phyloP scores from a whole-genome alignment of 2,888 invertebrate genomes.

The Iselma pallidipennis region DNA sequence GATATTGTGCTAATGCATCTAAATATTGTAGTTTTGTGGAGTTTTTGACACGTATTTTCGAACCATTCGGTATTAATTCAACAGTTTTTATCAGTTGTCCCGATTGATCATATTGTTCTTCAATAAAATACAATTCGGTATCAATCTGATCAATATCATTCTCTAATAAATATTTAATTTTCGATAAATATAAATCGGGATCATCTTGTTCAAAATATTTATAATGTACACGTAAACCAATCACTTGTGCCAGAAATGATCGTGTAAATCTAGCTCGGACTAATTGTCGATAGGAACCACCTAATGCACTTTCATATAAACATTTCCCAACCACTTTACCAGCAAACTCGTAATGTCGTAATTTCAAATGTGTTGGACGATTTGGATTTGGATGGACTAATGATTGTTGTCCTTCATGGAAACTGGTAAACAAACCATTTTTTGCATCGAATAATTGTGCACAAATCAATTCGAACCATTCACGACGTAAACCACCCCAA shows the following conservation, averaged over 20 bases:
- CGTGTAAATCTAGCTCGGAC: conserved; percentile 89
- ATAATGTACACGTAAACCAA: conserved; percentile 90
- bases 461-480: conserved; percentile 94
- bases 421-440: conserved; percentile 80
- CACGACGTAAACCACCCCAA: conserved; percentile 91
- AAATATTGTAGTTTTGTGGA: conserved; percentile 80
- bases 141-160: conserved; percentile 81
- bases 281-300: conserved; percentile 84
- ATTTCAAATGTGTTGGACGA: conserved; percentile 75
- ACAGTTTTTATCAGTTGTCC: conserved; percentile 78
- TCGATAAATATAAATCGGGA: conserved; percentile 90
- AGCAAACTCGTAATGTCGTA: conserved; percentile 91
- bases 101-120: conserved; percentile 81
- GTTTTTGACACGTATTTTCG: conserved; percentile 74
- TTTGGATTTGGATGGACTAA: conserved; percentile 88
- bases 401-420: conserved; percentile 84
- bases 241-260: conserved; percentile 92
- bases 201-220: conserved; percentile 98
- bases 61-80: conserved; percentile 83
- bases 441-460: conserved; percentile 84
- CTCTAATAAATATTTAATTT: conserved; percentile 90
- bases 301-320: conserved; percentile 89
- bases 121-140: conserved; percentile 85
- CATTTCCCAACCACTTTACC: conserved; percentile 95
- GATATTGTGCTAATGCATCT: conserved; percentile 87